Base-by-base conservation (phyloP, 2,888 invertebrate genomes). In the Conomelus anceps region DNA sequence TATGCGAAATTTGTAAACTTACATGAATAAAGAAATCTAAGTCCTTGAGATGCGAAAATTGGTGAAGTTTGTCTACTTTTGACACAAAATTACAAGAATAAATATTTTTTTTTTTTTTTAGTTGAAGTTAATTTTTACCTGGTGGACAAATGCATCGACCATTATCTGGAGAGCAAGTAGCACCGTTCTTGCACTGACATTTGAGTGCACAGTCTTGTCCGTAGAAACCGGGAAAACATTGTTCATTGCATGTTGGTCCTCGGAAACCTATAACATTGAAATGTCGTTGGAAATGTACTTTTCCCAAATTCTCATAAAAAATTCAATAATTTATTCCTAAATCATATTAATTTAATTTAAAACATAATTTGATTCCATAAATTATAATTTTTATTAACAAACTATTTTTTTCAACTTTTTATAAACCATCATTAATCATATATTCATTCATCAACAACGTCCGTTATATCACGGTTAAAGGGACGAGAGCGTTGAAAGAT, bases 121-220 rank as follows among this genome's bases (percentile, higher is more conserved):
- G n/a, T n/a, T n/a, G n/a, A n/a, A n/a, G n/a, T n/a, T 26, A 26
- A 26, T 26, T 7, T 85, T 89, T 92, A 94, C 97, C 97, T 85
- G 96, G 95, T 13, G 95, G 95, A 93, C 97, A 98, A 90, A 95
- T 94, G 93, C 98, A 98, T 91, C 96, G 95, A 3, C 98, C 98
- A 26, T 97, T 96, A 93, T 97, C 97, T 24, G 96, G 94, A 0
- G 95, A 96, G 93, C 98, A 98, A 7, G 95, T 95, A 0, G 97
- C 97, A 89, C 96, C 96, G 93, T 98, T 97, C 92, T 94, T 94
- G 93, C 98, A 98, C 91, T 96, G 95, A 93, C 98, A 98, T 22
- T 94, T 95, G 92, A 97, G 96, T 11, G 95, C 94, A 93, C 98
- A 98, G 92, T 96, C 96, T 93, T 97, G 96, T 0, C 98, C 98